These are phyloP conservation scores for Brachionus koreanus DNA, from an alignment of 1,140 invertebrate species.

Conservation along the genomic window DNA sequence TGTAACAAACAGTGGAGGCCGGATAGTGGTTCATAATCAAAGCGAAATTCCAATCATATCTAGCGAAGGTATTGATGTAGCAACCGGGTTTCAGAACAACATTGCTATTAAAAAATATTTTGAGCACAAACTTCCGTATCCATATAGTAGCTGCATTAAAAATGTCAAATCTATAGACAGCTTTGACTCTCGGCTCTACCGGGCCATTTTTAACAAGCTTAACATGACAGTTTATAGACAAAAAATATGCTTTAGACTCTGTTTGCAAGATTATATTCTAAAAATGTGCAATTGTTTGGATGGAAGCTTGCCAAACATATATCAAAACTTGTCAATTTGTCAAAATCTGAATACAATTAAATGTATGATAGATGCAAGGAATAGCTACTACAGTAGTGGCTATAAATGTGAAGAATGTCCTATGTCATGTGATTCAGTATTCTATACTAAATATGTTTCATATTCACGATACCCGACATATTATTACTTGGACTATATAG, in stretches of 20 bases:
- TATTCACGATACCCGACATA: slow-evolving; percentile 32
- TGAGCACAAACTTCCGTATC: background rate
- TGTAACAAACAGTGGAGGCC: background rate
- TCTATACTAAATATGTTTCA: background rate
- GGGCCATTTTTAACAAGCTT: background rate
- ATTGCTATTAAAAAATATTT: background rate
- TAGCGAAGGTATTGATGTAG: slow-evolving; percentile 5
- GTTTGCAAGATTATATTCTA: slow-evolving; percentile 26
- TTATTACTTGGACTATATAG: slow-evolving; percentile 9
- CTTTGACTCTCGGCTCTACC: background rate
- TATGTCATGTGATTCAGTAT: background rate
- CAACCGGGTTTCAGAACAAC: slow-evolving; percentile 6
- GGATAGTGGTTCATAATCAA: slow-evolving; percentile 39
- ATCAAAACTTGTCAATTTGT: background rate
- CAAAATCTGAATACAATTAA: background rate
- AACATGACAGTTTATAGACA: slow-evolving; percentile 27
- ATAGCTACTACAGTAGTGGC: background rate
- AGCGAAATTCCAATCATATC: slow-evolving; percentile 7
- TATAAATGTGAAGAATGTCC: background rate
- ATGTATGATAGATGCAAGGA: background rate
- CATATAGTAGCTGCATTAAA: slow-evolving; percentile 7
- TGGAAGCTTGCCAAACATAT: slow-evolving; percentile 17
- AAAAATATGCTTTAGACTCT: slow-evolving; percentile 9
- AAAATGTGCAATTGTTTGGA: slow-evolving; percentile 16
- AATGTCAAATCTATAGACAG: background rate